phyloP scores from a whole-genome alignment of 2,888 invertebrate species.

The Acleris cristana region DNA sequence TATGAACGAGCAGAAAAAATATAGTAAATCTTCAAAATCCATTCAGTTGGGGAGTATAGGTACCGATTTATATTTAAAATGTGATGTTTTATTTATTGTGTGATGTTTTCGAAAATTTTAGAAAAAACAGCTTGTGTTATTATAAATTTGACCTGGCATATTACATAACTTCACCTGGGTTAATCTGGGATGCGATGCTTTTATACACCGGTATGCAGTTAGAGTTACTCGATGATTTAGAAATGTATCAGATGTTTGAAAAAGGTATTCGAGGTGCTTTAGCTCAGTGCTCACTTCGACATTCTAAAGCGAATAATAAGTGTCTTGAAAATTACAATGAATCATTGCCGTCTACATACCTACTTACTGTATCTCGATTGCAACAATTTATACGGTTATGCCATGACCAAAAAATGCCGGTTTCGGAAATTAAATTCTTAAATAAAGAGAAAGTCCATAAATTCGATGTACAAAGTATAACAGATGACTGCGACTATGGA shows the following conservation, averaged over 20 bases:
- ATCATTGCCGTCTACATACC: no score
- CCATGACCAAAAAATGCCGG: no score
- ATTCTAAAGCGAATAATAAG: no score
- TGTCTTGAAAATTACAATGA: no score
- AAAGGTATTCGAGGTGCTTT: no score
- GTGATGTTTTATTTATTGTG: slow-evolving; percentile 43
- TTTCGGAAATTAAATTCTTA: no score
- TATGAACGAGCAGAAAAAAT: slow-evolving; percentile 20
- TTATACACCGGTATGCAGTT: no score
- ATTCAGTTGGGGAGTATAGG: slow-evolving; percentile 43
- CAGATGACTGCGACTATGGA: slow-evolving; percentile 36
- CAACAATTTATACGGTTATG: no score
- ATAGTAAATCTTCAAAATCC: slow-evolving; percentile 41
- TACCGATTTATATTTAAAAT: slow-evolving; percentile 45
- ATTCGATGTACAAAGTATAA: slow-evolving; percentile 12
- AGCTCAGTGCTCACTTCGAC: no score
- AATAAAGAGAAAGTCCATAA: not conserved
- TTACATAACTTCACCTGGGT: slow-evolving; percentile 42
- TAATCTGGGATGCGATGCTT: slow-evolving; percentile 45
- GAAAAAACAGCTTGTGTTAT: slow-evolving; percentile 39
- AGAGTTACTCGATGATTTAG: no score
- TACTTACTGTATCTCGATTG: no score
- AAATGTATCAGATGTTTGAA: no score
- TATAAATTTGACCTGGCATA: slow-evolving; percentile 46
- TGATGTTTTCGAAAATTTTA: slow-evolving; percentile 49